Conservation (phyloP, 2,113 vertebrate species). For the Xiphorhynchus elegans region DNA sequence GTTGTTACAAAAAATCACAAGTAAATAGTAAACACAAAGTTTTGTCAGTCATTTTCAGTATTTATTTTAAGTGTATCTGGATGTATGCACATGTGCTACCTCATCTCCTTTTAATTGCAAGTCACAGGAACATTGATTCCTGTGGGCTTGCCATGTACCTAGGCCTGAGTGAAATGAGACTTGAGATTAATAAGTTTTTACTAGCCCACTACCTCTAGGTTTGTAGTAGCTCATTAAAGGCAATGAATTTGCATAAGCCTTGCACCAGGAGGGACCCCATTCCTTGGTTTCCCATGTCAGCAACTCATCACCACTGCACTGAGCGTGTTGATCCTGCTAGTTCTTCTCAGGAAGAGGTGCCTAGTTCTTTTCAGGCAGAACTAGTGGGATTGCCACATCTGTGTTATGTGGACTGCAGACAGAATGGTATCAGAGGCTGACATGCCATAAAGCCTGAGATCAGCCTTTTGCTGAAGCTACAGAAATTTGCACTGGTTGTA, state of each 20-base stretch:
- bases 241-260: background rate
- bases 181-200: background rate
- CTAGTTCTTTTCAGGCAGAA: background rate
- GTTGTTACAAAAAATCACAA: slow-evolving; percentile 28
- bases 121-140: background rate
- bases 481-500: background rate
- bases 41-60: background rate
- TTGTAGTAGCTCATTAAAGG: background rate
- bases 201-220: background rate
- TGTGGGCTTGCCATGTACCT: rapidly evolving
- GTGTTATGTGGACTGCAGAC: background rate
- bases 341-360: background rate
- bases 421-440: background rate
- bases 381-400: background rate
- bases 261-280: background rate
- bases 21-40: background rate
- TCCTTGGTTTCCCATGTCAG: background rate
- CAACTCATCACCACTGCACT: background rate
- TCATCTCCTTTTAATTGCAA: background rate
- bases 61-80: background rate
- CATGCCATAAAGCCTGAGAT: background rate
- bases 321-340: background rate
- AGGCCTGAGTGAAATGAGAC: background rate
- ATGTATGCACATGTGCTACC: background rate
- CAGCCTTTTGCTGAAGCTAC: background rate